Percentiles rank a stretch among this genome's conserved stretches.
These are phyloP conservation scores for Xenops minutus DNA, from an alignment of 2,797 vertebrate species.

Conservation along the genomic window DNA sequence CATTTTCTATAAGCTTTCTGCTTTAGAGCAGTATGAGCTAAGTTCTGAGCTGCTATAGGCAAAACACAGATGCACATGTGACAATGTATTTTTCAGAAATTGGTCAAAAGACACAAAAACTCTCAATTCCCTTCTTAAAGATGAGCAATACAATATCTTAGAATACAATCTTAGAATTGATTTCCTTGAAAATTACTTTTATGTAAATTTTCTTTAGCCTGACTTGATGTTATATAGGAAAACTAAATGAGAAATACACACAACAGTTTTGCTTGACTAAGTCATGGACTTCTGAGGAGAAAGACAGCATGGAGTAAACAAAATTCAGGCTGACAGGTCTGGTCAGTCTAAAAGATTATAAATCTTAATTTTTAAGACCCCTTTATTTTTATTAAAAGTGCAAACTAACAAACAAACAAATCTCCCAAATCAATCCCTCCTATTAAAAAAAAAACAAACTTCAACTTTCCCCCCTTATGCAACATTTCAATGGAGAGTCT, in stretches of 20 bases:
- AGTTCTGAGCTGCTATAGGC: neutral
- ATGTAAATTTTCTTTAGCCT: neutral
- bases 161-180: neutral
- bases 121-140: neutral
- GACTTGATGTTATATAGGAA: neutral
- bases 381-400: neutral
- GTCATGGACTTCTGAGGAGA: neutral
- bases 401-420: neutral
- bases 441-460: neutral
- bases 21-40: neutral
- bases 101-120: neutral
- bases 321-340: neutral
- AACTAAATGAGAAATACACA: neutral
- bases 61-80: accelerated
- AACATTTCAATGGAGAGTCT: neutral
- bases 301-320: neutral
- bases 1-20: neutral
- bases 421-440: accelerated
- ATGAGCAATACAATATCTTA: neutral
- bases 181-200: neutral
- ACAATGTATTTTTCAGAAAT: neutral
- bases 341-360: neutral
- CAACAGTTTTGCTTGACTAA: neutral
- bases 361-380: neutral
- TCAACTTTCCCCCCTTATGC: neutral